These are phyloP conservation scores for Stegodyphus mimosarum DNA, from an alignment of 1,140 invertebrate genomes.

Conservation along the genomic window DNA sequence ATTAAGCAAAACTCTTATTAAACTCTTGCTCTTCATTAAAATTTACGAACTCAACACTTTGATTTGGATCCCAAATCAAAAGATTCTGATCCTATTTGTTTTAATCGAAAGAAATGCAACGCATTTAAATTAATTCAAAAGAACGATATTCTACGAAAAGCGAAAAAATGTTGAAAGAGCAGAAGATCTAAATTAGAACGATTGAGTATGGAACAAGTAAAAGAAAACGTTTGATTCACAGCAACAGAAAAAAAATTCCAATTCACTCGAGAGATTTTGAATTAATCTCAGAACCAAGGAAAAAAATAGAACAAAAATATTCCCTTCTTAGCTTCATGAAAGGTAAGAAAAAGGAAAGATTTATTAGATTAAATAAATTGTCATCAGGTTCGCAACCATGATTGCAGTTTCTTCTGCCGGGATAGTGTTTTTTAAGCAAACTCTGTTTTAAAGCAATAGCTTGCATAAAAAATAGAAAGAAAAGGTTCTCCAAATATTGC, in stretches of 20 bases:
- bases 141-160: not conserved
- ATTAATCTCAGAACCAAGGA: conserved; percentile 16
- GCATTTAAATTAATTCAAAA: conserved; percentile 8
- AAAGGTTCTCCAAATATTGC: conserved; percentile 3
- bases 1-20: conserved; percentile 13
- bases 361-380: conserved; percentile 54
- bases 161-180: not conserved
- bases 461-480: not conserved
- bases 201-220: conserved; percentile 5
- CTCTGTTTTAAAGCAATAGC: not conserved
- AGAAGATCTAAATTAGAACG: conserved; percentile 14
- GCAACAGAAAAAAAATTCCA: not conserved
- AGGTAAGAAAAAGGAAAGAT: conserved; percentile 22
- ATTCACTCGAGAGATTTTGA: conserved; percentile 23
- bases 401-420: not conserved
- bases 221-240: not conserved
- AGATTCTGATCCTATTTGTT: conserved; percentile 23
- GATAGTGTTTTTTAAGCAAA: not conserved
- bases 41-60: conserved; percentile 25
- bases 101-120: not conserved
- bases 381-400: conserved; percentile 7
- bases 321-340: not conserved
- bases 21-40: conserved; percentile 6
- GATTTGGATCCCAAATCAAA: conserved; percentile 10
- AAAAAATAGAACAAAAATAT: not conserved